Percentiles rank a stretch among this genome's conserved stretches.
These are phyloP conservation scores for Seriola quinqueradiata DNA, from an alignment of 2,113 vertebrate species.

Conservation along the genomic window DNA sequence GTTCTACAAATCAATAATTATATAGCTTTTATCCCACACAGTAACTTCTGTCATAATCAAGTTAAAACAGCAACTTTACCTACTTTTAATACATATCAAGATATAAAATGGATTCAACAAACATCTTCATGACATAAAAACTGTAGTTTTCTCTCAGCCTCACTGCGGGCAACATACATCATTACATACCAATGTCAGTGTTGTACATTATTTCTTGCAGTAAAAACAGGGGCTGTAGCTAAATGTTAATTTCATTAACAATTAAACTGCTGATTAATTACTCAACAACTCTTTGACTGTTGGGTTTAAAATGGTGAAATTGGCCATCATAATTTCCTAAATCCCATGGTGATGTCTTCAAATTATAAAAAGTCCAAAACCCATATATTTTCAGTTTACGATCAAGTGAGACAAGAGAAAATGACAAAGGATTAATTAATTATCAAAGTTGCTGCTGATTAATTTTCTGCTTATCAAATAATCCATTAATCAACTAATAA, in stretches of 20 bases:
- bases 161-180: background rate
- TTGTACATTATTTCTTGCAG: background rate
- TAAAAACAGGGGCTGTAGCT: constrained; percentile 4
- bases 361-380: too few species aligned
- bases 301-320: background rate
- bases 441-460: background rate
- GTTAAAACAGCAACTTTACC: background rate
- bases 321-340: background rate
- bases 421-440: too few species aligned
- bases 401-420: too few species aligned
- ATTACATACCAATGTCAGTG: constrained; percentile 1
- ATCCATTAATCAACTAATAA: background rate
- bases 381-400: too few species aligned
- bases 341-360: background rate
- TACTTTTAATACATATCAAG: background rate
- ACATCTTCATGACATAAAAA: background rate
- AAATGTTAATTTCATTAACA: background rate
- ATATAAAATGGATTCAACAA: background rate
- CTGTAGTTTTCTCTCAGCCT: background rate
- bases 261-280: too few species aligned
- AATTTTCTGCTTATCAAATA: background rate
- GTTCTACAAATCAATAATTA: background rate
- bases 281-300: background rate
- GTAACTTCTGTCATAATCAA: background rate
- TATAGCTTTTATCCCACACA: background rate